Evolutionary conservation across 2,888 invertebrate genomes (phyloP), one percentile per base, ranked within the genome.

Genomic region (Callosobruchus maculatus): DNA sequence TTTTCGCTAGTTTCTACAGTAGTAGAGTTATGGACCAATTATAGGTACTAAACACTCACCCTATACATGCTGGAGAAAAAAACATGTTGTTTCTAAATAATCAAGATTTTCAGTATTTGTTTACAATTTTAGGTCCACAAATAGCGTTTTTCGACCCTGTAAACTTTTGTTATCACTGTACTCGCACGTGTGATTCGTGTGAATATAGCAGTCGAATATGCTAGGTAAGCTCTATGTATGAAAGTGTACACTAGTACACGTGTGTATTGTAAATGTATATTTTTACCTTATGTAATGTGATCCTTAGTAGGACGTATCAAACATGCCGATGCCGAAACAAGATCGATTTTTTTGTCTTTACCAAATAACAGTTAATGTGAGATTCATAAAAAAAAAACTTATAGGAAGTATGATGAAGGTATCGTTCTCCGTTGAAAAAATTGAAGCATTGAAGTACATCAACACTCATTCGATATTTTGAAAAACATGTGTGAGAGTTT

Each of bases 241-340:
- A 83, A 83, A 84, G 83, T 84, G 79, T 82, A 83, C 83, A 84
- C 83, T 83, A 84, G 83, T 74, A 67, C 70, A 75, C 76, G 76
- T 77, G 76, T 76, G 78, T 78, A 49, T 49, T 49, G 49, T 49
- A 49, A 49, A 77, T 74, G 74, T 76, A 49, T 49, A 49, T 49
- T 49, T 49, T 49, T 49, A 49, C 78, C 77, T 75, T 73, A 74
- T 75, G 76, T 78, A 74, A 78, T 76, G 73, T 78, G 78, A 83
- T 83, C 78, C 79, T 79, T 81, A 80, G 76, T 70, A 74, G 73
- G 74, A 76, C 71, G 70, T 76, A 73, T 68, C 72, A 74, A 74
- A 74, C 76, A 73, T 72, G 70, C 77, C 74, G 74, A 73, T 72
- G 70, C 77, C 74, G 74, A 74, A 68, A 18, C 18, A 49, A 49